Conservation (phyloP, 2,888 invertebrate genomes). For the Autographa pulchrina region DNA sequence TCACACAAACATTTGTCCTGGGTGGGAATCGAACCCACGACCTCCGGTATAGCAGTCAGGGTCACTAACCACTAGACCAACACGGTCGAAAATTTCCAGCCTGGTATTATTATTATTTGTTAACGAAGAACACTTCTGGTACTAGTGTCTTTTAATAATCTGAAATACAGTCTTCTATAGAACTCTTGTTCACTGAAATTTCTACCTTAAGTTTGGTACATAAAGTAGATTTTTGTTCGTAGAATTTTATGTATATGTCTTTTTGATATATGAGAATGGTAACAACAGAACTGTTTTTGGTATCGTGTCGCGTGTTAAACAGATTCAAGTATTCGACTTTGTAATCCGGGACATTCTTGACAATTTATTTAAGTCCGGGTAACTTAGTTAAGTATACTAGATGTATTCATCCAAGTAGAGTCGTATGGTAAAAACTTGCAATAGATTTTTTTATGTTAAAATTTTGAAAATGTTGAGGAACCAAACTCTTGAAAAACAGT, state of each 20-base stretch:
- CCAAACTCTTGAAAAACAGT: too few relatives aligned
- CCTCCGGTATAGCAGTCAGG: too few relatives aligned
- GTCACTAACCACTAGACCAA: too few relatives aligned
- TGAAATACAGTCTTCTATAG: constrained; percentile 42
- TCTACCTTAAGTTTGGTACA: background rate
- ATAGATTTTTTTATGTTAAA: too few relatives aligned
- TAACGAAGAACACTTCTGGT: constrained; percentile 31
- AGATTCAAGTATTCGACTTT: constrained; percentile 53
- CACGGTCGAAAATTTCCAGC: background rate
- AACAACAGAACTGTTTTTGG: constrained; percentile 55
- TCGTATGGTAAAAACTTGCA: background rate
- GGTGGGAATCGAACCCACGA: too few relatives aligned
- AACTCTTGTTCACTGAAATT: constrained; percentile 7
- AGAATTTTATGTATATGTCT: background rate
- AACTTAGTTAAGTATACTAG: constrained; percentile 6
- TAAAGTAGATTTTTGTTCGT: constrained; percentile 15
- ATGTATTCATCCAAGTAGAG: background rate
- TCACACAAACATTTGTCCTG: too few relatives aligned
- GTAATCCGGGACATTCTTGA: constrained; percentile 48
- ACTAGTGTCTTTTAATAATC: constrained; percentile 36
- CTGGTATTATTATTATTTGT: background rate
- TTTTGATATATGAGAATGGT: constrained; percentile 27
- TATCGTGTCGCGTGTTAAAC: constrained; percentile 49
- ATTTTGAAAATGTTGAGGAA: too few relatives aligned
- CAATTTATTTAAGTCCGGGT: constrained; percentile 36